phyloP scores from a whole-genome alignment of 2,888 invertebrate species.

The Lamellibrachia satsuma region DNA sequence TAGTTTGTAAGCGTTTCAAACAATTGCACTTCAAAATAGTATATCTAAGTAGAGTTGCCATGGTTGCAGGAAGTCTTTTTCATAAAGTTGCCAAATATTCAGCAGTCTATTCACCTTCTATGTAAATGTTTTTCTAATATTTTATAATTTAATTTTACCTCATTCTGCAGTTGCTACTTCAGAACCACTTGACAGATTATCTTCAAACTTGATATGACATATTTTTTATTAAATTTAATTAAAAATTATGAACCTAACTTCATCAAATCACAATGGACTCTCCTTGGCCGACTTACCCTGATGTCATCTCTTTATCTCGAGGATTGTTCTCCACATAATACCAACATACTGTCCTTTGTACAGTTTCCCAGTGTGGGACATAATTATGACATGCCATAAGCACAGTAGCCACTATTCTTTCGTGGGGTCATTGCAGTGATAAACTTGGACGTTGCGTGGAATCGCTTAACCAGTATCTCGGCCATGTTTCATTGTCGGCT shows the following conservation, averaged over 20 bases:
- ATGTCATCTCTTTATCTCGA: background rate
- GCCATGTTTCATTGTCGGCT: background rate
- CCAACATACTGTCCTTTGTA: background rate
- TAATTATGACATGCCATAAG: slow-evolving; percentile 10
- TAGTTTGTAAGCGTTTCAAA: too few species aligned
- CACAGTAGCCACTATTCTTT: background rate
- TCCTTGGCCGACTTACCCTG: background rate
- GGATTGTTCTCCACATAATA: background rate
- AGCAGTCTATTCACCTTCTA: too few species aligned
- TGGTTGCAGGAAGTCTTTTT: too few species aligned
- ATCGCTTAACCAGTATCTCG: background rate
- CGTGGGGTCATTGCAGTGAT: background rate
- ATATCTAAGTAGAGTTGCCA: too few species aligned
- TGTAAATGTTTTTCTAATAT: too few species aligned
- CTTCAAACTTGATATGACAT: background rate
- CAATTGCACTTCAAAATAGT: too few species aligned
- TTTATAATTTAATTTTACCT: too few species aligned
- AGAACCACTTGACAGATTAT: too few species aligned
- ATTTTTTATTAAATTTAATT: too few species aligned
- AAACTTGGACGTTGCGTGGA: background rate
- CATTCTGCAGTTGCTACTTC: too few species aligned
- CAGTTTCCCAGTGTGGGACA: background rate
- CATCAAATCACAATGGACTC: background rate
- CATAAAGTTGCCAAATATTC: too few species aligned
- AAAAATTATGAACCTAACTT: background rate